Evolutionary conservation across 92 coral and sea anemone genomes (phyloP), one percentile per base, ranked within the genome.

Genomic region (Porites cylindrica): DNA sequence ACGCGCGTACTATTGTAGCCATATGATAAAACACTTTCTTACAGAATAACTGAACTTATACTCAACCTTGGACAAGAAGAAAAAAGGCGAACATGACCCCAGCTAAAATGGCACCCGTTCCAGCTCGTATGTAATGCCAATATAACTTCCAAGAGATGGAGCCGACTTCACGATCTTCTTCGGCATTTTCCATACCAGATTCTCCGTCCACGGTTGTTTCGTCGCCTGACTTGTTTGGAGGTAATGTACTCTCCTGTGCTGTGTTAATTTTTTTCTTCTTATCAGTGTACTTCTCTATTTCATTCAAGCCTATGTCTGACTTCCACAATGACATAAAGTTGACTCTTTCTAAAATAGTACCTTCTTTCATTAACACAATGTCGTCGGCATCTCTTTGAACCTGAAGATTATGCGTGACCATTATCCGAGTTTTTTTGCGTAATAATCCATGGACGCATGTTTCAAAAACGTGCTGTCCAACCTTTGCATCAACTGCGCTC

Each of bases 51-150:
- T 13, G n/a, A 62, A 24, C 19, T 7, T 1, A 68, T 10, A 53
- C 56, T 88, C 23, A 75, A 90, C 95, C 93, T 83, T 92, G 95
- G 29, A 90, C 95, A 6, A 90, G 29, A 17, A 92, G 53, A 23
- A 89, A 76, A 24, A 92, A 26, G 26, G 85, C 63, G 14, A 82
- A 75, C 51, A 92, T 77, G 17, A 81, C 29, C 32, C 74, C 29
- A 38, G 90, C 16, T 20, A 83, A 62, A 29, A 91, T n/a, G 1
- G 90, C 53, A 12, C 78, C 62, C 38, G 90, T 84, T 7, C 95
- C 95, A 17, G 95, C 95, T 21, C 81, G 81, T 14, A 92, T 81
- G 87, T 92, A 92, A 68, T 79, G 86, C 93, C 93, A 92, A 78
- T 92, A 90, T 47, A 90, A 26, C 14, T 66, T n/a, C 82, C 85